phyloP scores from a whole-genome alignment of 2,797 vertebrate genomes.

The Ctenochaetus hawaiiensis region DNA sequence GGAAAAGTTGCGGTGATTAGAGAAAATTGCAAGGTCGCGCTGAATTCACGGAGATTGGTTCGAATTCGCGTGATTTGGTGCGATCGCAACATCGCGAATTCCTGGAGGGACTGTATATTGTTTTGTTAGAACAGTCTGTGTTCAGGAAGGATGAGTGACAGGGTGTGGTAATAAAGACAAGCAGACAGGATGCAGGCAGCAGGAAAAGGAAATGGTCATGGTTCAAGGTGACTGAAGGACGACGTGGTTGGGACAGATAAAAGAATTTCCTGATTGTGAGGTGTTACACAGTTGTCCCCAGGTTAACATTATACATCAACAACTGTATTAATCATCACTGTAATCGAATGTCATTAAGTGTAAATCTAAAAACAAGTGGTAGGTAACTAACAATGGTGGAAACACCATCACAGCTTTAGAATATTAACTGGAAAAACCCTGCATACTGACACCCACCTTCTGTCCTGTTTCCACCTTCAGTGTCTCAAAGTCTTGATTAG shows the following conservation, averaged over 20 bases:
- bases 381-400: not conserved
- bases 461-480: no score
- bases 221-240: constrained; percentile 49
- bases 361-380: not conserved
- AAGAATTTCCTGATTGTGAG: not conserved
- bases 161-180: constrained; percentile 47
- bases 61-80: no score
- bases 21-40: no score
- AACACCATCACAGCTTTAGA: not conserved
- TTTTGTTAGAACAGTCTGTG: constrained; percentile 20
- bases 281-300: not conserved
- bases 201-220: constrained; percentile 64
- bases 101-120: no score
- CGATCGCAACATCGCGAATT: no score
- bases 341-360: not conserved
- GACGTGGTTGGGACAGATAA: constrained; percentile 50
- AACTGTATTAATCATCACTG: no score
- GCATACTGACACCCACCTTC: no score
- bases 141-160: constrained; percentile 66
- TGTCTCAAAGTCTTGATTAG: no score
- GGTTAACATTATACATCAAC: no score
- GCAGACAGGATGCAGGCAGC: constrained; percentile 56
- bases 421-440: no score
- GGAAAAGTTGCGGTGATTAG: no score
- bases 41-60: no score